Percentiles rank a stretch among this genome's conserved stretches.
Evolutionary conservation across 2,888 invertebrate species (phyloP).

Genomic region (Dendrolimus pini): DNA sequence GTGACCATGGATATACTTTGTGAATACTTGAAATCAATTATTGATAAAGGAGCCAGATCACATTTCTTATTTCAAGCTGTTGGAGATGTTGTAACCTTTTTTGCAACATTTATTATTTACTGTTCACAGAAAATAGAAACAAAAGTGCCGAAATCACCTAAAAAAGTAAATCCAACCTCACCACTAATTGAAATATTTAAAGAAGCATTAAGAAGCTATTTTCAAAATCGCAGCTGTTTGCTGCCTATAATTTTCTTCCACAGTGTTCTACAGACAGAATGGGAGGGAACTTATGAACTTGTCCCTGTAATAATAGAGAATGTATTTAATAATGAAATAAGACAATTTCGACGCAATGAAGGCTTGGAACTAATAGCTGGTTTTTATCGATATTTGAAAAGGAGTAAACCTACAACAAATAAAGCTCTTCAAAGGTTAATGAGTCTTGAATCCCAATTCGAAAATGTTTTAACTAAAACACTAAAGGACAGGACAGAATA

Average conservation of each 20-base stretch:
- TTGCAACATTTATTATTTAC: conserved; percentile 79
- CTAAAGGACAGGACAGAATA: conserved; percentile 50
- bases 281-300: conserved; percentile 80
- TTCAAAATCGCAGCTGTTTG: conserved; percentile 79
- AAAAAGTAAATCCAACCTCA: conserved; percentile 39
- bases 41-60: conserved; percentile 80
- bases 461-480: conserved; percentile 44
- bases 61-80: conserved; percentile 80
- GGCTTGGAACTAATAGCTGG: conserved; percentile 80
- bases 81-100: conserved; percentile 79
- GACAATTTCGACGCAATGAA: conserved; percentile 81
- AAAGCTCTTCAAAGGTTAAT: conserved; percentile 41
- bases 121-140: conserved; percentile 74
- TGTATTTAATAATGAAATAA: conserved; percentile 75
- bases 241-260: conserved; percentile 81
- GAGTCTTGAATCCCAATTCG: conserved; percentile 66
- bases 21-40: conserved; percentile 73
- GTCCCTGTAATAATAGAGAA: conserved; percentile 75
- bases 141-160: conserved; percentile 35
- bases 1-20: conserved; percentile 72
- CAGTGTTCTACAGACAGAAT: conserved; percentile 78
- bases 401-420: conserved; percentile 49
- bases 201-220: conserved; percentile 75
- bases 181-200: conserved; percentile 66
- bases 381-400: conserved; percentile 79